Evolutionary conservation across 2,113 vertebrate genomes (phyloP), one percentile per base, ranked within the genome.

Genomic region (Leucoraja erinaceus): DNA sequence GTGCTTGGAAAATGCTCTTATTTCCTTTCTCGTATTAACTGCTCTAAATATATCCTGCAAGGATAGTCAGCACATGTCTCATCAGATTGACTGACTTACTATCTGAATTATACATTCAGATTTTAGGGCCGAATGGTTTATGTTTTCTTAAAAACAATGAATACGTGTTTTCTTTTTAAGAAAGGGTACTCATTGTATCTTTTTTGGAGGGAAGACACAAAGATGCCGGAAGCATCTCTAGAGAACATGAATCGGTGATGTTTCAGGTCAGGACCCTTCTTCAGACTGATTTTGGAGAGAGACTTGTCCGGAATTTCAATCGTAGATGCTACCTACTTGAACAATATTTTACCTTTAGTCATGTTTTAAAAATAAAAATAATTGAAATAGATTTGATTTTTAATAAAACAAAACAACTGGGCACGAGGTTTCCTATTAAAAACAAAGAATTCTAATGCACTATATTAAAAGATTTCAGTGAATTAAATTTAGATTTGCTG

Each of bases 401-500:
- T 66, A 66, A 83, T 72, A 72, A 66, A 88, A 11, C 59, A 31
- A 5, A 18, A 31, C 83, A 18, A 63, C 56, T 63, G 61, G 31
- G 31, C 8, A 86, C 28, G 31, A n/a, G 68, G 18, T 91, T 38
- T 10, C 28, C 72, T 90, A 33, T 33, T 47, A 70, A 33, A 22
- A 61, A 61, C 10, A 5, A 90, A 28, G 20, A 72, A 72, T 74
- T 90, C 90, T 38, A 54, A 72, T 72, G 25, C 66, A 38, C 33
- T 33, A 38, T 61, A 22, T 74, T 91, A 54, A 72, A 91, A 91
- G 33, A 4, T 2, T 72, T 95, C 95, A 97, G 97, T 97, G 95
- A 97, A 97, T 98, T 96, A 96, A 95, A 97, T 99, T 99, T 98
- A 95, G 97, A 98, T 98, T 96, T 96, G 93, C 93, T 96, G 95